Evolutionary conservation across 53 echinoderm and acorn worm genomes (phyloP), one percentile per base, ranked within the genome.

Genomic region (Patiria pectinifera): DNA sequence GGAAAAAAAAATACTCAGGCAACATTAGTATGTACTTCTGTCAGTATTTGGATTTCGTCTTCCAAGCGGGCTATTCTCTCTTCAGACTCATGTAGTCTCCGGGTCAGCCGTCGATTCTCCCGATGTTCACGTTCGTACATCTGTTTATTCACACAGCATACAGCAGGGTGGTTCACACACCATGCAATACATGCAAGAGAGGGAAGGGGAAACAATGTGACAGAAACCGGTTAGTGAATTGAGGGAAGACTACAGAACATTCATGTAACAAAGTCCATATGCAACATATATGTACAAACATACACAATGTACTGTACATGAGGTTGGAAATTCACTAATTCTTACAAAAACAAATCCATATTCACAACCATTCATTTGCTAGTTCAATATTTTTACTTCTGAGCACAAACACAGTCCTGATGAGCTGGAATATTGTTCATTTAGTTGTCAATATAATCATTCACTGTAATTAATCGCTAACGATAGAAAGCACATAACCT

Each of bases 51-150:
- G 80, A 80, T 85, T 75, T 94, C 94, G 79, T 94, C 94, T 58
- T 94, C 85, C 91, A 94, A 85, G 47, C 94, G 91, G 23, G 91
- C 85, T 63, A 85, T 45, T 26, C 11, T 91, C 86, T 94, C 85
- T 59, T 94, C 94, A 48, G 86, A 24, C 85, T 94, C 94, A 26
- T 85, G 91, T 62, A 91, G 86, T 60, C 94, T 91, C 81, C 94
- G 77, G 44, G 85, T 85, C 79, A 94, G 80, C 70, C 94, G 91
- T 58, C 94, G 85, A 69, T 91, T 91, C 71, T 94, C 94, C 59
- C 94, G 62, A 62, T 91, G 91, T 81, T 94, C 94, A 19, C 94
- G 91, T 45, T 91, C 94, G 60, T 94, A 94, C 94, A 94, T 91
- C 94, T 94, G 91, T 45, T n/a, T 13, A 4, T 45, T 59, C 61